These are phyloP conservation scores for Dendrolimus houi DNA, from an alignment of 2,888 invertebrate species.

Conservation along the genomic window DNA sequence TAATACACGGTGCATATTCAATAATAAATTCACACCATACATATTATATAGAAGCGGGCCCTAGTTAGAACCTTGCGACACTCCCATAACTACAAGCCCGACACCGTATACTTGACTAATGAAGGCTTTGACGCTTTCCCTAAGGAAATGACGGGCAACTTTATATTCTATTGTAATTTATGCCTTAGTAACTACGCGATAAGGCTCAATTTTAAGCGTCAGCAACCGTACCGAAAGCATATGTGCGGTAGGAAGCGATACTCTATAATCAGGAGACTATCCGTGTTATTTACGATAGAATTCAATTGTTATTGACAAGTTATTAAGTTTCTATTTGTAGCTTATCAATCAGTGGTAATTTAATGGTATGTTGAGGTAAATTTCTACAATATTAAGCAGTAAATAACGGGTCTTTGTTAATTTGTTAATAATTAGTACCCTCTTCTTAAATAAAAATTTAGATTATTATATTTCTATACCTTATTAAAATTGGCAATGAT, in stretches of 20 bases:
- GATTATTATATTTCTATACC: no score
- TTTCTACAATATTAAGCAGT: no score
- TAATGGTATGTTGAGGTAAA: constrained; percentile 9
- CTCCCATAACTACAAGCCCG: constrained; percentile 25
- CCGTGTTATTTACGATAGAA: constrained; percentile 25
- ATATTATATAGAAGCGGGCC: neutral
- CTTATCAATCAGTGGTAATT: neutral
- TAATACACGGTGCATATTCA: neutral
- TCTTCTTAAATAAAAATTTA: no score
- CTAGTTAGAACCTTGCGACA: constrained; percentile 21
- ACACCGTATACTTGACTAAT: constrained; percentile 35
- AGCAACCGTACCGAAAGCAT: constrained; percentile 11
- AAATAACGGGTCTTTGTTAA: no score
- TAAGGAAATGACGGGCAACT: constrained; percentile 20
- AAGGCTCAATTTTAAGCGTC: constrained; percentile 18
- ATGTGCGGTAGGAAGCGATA: constrained; percentile 16
- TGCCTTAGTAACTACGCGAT: constrained; percentile 11
- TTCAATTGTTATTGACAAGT: constrained; percentile 20
- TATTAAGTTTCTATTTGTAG: constrained; percentile 18
- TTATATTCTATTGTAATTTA: constrained; percentile 9
- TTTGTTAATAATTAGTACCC: no score
- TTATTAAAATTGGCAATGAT: no score
- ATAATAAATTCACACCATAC: neutral
- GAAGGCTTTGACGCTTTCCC: constrained; percentile 38
- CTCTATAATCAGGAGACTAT: constrained; percentile 26